These are phyloP conservation scores for Pristionchus pacificus DNA, from an alignment of 1,140 invertebrate genomes.

Conservation along the genomic window DNA sequence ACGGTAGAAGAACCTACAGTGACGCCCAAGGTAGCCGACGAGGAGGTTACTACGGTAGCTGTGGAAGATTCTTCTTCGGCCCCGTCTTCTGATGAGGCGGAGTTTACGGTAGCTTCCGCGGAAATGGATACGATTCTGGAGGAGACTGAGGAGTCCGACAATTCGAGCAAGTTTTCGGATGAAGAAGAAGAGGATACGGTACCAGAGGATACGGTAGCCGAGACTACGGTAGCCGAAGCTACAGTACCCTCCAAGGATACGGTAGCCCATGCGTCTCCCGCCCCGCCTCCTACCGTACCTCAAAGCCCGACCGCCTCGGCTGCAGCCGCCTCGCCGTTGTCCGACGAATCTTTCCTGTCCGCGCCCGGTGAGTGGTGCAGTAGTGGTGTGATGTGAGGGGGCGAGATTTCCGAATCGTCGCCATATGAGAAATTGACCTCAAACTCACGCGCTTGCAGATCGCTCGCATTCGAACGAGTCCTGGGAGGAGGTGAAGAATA, in stretches of 20 bases:
- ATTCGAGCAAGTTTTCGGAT: neutral
- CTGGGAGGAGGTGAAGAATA: too few species aligned
- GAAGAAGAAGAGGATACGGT: neutral
- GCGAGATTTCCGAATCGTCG: neutral
- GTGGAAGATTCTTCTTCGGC: too few species aligned
- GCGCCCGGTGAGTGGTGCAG: neutral
- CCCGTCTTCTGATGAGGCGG: too few species aligned
- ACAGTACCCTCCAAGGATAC: neutral
- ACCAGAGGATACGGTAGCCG: neutral
- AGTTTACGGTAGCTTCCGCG: neutral
- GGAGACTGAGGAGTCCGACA: neutral
- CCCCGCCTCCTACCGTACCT: neutral
- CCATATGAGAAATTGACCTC: neutral
- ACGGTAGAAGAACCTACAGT: neutral
- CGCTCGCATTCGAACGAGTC: neutral
- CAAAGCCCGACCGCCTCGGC: neutral
- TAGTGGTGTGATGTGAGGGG: too few species aligned
- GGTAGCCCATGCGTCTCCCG: neutral
- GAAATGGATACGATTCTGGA: neutral
- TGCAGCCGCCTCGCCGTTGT: neutral
- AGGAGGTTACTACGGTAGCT: too few species aligned
- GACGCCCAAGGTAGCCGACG: too few species aligned
- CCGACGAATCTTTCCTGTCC: neutral
- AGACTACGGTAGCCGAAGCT: neutral
- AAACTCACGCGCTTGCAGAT: neutral